Base-by-base conservation (phyloP, 2,888 invertebrate species). In the Acronicta leporina region DNA sequence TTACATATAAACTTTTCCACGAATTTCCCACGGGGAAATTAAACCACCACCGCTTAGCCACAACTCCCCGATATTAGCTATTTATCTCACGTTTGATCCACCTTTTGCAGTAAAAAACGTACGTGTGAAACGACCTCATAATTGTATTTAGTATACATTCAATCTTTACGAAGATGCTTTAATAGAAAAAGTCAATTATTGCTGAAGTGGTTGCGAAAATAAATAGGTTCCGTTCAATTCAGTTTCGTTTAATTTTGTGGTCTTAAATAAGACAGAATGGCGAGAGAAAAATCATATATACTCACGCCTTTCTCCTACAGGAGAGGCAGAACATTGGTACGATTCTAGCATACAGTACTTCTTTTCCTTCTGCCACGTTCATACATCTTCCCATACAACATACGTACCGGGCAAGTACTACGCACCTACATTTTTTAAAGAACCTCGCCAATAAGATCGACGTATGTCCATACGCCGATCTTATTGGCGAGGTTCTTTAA, bases 51-150 rank as follows among this genome's bases (percentile, higher is more conserved):
- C 46, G 52, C 42, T 60, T 54, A 54, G 60, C 69, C 75, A 50
- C 68, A 71, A 76, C 69, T 67, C 69, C 62, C 44, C 41, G 54
- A 72, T 71, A 74, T 72, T 67, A 66, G 62, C 71, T 51, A 77
- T 76, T 77, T 75, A 76, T 77, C 76, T 76, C 78, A 77, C 78
- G 78, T 77, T 75, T 68, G 64, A 77, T 75, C 70, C 49, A 46
- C 61, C 59, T 70, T 67, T 69, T 62, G 70, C 73, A 64, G 68
- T 77, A 75, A 76, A 76, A 75, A 70, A 48, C 58, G 70, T 73
- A 77, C 76, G 78, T 77, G 78, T 77, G 64, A 73, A 75, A 49
- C 53, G 60, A 65, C 55, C 70, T 63, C 62, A 68, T 75, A 76
- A 76, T 76, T 77, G 56, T 73, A 75, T 77, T 76, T 63, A 65